Conservation (phyloP, 2,797 vertebrate genomes). For the Rhincodon typus region DNA sequence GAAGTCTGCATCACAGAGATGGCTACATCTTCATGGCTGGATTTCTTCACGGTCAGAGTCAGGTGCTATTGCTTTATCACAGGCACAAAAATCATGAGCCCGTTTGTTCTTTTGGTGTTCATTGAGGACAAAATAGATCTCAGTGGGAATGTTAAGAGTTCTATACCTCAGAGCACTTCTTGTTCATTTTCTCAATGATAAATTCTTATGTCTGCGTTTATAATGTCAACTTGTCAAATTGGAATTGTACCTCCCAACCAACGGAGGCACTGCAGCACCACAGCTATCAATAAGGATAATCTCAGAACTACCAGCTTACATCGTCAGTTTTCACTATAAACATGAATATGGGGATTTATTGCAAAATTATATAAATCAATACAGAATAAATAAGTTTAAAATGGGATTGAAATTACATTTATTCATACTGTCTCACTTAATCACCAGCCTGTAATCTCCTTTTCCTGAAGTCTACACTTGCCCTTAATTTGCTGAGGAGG, state of each 20-base stretch:
- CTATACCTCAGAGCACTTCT: background rate
- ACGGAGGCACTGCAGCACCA: background rate
- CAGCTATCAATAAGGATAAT: background rate
- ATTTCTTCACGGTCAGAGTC: no score
- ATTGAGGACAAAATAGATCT: background rate
- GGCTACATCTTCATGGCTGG: no score
- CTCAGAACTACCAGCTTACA: background rate
- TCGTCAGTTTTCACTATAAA: background rate
- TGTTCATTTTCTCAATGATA: background rate
- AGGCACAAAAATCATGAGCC: no score
- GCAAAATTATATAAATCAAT: background rate
- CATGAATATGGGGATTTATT: background rate
- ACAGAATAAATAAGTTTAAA: background rate
- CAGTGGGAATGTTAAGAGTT: background rate
- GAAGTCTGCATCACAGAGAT: no score
- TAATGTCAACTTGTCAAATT: background rate
- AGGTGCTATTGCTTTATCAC: no score
- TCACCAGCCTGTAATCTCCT: background rate
- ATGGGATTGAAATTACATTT: background rate
- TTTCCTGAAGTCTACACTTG: background rate
- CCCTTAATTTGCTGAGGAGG: no score
- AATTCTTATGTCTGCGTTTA: background rate
- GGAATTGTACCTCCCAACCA: background rate
- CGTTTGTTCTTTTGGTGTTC: background rate
- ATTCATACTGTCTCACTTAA: background rate